A percentile compares a stretch with the other conserved stretches of the same genome.
Conservation (phyloP, 2,888 invertebrate species). For the Lumbricus terrestris region DNA sequence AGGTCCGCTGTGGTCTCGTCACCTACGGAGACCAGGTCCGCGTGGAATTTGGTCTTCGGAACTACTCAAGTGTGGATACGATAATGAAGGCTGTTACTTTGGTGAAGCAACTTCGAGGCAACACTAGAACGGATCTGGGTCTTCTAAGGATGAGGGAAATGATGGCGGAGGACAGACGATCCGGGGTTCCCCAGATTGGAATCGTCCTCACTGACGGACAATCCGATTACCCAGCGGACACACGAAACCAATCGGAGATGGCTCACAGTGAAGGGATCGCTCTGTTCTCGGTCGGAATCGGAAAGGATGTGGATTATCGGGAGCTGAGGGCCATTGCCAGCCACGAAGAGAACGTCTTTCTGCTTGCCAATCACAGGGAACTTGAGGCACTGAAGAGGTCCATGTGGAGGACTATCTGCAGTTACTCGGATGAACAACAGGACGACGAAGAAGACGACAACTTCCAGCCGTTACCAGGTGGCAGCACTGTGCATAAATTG, state of each 20-base stretch:
- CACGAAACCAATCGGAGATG: slow-evolving; percentile 41
- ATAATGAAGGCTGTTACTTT: background rate
- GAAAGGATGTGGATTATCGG: slow-evolving; percentile 42
- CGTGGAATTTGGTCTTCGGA: slow-evolving; percentile 38
- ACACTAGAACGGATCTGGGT: slow-evolving; percentile 35
- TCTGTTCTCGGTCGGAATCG: slow-evolving; percentile 53
- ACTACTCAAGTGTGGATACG: background rate
- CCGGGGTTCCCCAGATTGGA: slow-evolving; percentile 42
- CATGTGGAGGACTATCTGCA: background rate
- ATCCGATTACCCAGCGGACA: slow-evolving; percentile 42
- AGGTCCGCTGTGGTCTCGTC: slow-evolving; percentile 32
- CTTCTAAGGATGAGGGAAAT: slow-evolving; percentile 35
- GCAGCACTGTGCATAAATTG: too few species aligned
- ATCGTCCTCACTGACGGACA: slow-evolving; percentile 52
- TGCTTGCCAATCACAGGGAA: background rate
- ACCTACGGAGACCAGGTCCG: slow-evolving; percentile 30
- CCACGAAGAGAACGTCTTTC: background rate
- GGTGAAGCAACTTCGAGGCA: slow-evolving; percentile 26
- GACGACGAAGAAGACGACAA: background rate
- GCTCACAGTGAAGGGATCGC: slow-evolving; percentile 46
- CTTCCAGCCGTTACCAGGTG: too few species aligned
- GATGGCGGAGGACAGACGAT: background rate
- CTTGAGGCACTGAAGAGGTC: background rate
- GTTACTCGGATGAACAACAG: background rate
- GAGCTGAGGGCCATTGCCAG: slow-evolving; percentile 46